Evolutionary conservation across 2,888 invertebrate species (phyloP), one percentile per base, ranked within the genome.

Genomic region (Eutolmus rufibarbis): DNA sequence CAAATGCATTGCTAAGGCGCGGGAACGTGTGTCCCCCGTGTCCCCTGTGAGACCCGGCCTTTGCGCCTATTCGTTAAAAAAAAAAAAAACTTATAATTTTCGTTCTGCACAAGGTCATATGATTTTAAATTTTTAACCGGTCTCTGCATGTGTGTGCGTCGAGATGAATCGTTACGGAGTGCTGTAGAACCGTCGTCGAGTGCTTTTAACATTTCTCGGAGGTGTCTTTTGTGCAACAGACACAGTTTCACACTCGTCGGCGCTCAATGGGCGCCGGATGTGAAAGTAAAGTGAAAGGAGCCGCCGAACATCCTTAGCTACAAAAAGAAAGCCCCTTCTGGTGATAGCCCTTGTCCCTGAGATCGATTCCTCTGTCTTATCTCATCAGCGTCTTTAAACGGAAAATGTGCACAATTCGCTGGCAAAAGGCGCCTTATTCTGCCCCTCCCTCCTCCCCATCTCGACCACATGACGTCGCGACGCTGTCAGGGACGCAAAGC

Each of bases 41-140:
- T 7, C 34, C 34, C 34, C 7, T 34, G 34, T 34, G 34, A 34
- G 34, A 2, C 34, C 34, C 34, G 16, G 4, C 43, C 43, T 46
- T 23, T 37, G 9, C 23, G 5, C 23, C 23, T 37, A 40, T 8
- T 57, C n/a, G 57, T 82, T 82, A n/a, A 23, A 46, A 43, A 12
- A 40, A 9, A 9, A 43, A 43, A 43, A 34, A 56, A 82, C n/a
- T 66, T 66, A 51, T 51, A 82, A 82, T 51, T 79, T 79, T 82
- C 57, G 51, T 34, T 82, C 19, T 66, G 56, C 82, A 66, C 82
- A 82, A 82, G 82, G 82, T 82, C 82, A 82, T 23, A 37, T 66
- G 66, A 82, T 82, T 82, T 82, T 82, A 19, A 82, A 82, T 66
- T 57, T 82, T 57, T 82, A 66, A 82, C 82, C 82, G 82, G 66